phyloP scores from a whole-genome alignment of 2,797 vertebrate genomes.

The Prunella strophiata region DNA sequence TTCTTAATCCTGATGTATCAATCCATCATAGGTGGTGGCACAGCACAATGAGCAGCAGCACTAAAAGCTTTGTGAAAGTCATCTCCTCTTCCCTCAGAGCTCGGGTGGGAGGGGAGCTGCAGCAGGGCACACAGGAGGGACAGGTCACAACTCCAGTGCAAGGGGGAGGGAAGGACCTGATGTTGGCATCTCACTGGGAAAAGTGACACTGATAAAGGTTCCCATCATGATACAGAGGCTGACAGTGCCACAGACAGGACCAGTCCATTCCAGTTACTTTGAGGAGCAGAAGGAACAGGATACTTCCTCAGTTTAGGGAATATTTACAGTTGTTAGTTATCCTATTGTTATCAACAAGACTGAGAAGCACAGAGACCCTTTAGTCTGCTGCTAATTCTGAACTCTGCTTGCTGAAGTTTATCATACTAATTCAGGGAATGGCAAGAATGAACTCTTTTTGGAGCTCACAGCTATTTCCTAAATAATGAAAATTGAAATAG shows the following conservation, averaged over 20 bases:
- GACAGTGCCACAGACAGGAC: not conserved
- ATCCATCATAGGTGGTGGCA: conserved; percentile 60
- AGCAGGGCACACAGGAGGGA: not conserved
- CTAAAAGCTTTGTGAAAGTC: conserved; percentile 54
- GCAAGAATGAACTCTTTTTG: not conserved
- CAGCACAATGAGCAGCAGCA: not conserved
- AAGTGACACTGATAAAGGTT: not conserved
- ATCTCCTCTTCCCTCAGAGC: not conserved
- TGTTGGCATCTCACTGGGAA: accelerated
- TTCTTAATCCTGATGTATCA: conserved; percentile 61
- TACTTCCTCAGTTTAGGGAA: not conserved
- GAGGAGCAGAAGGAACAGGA: not conserved
- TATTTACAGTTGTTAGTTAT: not conserved
- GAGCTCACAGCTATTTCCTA: not conserved
- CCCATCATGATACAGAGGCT: accelerated
- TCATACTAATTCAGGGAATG: not conserved
- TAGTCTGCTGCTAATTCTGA: not conserved
- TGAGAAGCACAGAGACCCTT: not conserved
- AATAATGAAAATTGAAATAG: not conserved
- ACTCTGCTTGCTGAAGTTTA: not conserved
- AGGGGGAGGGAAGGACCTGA: not conserved
- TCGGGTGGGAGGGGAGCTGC: not conserved
- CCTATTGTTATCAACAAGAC: not conserved
- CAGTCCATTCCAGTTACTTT: accelerated
- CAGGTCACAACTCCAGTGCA: not conserved